Evolutionary conservation across 2,113 vertebrate genomes (phyloP), one percentile per base, ranked within the genome.

Genomic region (Lates calcarifer): DNA sequence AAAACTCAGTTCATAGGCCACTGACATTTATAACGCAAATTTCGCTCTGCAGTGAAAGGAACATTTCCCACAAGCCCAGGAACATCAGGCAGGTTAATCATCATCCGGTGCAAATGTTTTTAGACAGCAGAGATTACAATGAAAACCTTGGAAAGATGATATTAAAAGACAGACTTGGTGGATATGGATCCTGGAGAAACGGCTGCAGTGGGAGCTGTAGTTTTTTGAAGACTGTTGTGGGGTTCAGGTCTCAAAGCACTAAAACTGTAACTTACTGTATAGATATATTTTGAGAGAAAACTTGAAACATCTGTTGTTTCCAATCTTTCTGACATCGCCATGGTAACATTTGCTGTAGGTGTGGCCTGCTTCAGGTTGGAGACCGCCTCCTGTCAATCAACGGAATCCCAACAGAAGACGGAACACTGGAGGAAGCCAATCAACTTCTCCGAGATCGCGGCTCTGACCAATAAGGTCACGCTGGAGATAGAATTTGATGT

Each of bases 401-500:
- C 0, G 96, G 97, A 58, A 96, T 99, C 2, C 95, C 97, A 1
- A 99, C 98, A 0, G 98, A 99, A 85, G 98, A 99, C 0, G 98
- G 98, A 28, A 99, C 98, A 0, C 95, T 99, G 87, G 98, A 99
- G 84, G 98, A 99, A 65, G 98, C 98, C 89, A 98, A 98, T 89
- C 98, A 99, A 94, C 96, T 99, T 4, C 90, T 99, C 70, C 94
- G 98, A 35, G 98, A 99, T n/a, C 0, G 98, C 98, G 0, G 98
- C 98, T 0, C 93, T 99, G 77, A 95, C 96, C 13, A 98, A 96
- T 90, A 98, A 96, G 89, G 98, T 99, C 28, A 86, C 95, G 5
- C 92, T 99, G 0, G 98, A 99, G 88, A 91, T 99, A 0, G 98
- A 99, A 60, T 99, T 99, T 4, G 98, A 99, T 17, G 98, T 99